phyloP scores from a whole-genome alignment of 2,888 invertebrate species.

The Sicus ferrugineus region DNA sequence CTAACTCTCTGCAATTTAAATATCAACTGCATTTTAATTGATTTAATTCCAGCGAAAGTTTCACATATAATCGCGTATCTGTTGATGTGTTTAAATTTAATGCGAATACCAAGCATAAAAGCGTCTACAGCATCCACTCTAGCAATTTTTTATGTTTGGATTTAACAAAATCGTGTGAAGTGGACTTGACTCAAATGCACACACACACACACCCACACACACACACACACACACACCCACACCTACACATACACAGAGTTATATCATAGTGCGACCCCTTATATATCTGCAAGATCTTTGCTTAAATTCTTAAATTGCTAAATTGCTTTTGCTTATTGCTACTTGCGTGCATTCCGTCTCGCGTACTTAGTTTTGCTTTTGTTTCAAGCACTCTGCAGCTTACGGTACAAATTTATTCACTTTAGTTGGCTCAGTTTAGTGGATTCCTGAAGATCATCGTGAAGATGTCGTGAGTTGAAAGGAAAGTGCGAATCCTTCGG shows the following conservation, averaged over 20 bases:
- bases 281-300: background rate
- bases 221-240: background rate
- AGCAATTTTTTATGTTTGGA: background rate
- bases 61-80: background rate
- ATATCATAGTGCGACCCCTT: background rate
- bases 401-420: background rate
- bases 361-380: background rate
- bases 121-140: background rate
- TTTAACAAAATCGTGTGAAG: background rate
- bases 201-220: background rate
- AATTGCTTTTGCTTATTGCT: constrained; percentile 57
- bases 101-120: background rate
- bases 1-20: background rate
- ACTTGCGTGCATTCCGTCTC: background rate
- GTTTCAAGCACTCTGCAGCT: background rate
- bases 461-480: constrained; percentile 4
- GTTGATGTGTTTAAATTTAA: background rate
- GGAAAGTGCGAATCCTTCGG: no score
- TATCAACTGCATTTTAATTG: background rate
- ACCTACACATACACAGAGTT: background rate
- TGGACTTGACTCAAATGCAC: background rate
- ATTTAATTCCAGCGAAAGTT: background rate
- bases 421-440: constrained; percentile 18
- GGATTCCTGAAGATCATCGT: background rate
- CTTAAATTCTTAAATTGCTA: constrained; percentile 54